Evolutionary conservation across 2,888 invertebrate species (phyloP).

Genomic region (Zygaena filipendulae): DNA sequence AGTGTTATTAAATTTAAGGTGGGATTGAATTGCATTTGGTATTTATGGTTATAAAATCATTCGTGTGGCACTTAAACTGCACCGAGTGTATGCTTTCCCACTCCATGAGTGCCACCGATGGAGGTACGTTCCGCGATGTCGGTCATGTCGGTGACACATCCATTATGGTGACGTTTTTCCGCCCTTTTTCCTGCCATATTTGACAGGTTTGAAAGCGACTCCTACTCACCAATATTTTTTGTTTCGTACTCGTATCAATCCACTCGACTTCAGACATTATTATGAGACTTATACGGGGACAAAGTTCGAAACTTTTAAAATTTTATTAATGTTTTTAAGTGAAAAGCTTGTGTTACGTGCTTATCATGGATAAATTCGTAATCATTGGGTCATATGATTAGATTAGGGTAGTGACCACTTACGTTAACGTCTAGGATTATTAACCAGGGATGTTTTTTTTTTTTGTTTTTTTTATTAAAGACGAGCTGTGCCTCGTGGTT

Average conservation of each 20-base stretch:
- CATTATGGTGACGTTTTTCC: conserved; percentile 64
- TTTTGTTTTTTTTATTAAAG: too few relatives aligned
- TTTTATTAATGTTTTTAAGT: too few relatives aligned
- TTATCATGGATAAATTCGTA: too few relatives aligned
- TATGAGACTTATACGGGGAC: conserved; percentile 27
- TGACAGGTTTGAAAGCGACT: conserved; percentile 65
- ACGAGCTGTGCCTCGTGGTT: too few relatives aligned
- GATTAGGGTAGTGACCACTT: too few relatives aligned
- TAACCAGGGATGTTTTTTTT: too few relatives aligned
- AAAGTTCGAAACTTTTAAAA: background rate
- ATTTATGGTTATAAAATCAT: too few relatives aligned
- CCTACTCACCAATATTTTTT: conserved; percentile 54
- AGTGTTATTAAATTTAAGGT: too few relatives aligned
- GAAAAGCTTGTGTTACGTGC: too few relatives aligned
- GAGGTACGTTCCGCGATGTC: conserved; percentile 49
- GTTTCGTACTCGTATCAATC: conserved; percentile 28
- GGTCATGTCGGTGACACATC: conserved; percentile 64
- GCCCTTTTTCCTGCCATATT: conserved; percentile 65
- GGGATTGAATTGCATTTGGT: too few relatives aligned
- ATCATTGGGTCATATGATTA: too few relatives aligned
- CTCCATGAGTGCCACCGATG: conserved; percentile 44
- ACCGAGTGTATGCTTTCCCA: conserved; percentile 38
- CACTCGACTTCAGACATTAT: conserved; percentile 29
- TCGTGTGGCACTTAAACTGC: conserved; percentile 42
- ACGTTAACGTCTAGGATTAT: too few relatives aligned